phyloP scores from a whole-genome alignment of 2,888 invertebrate genomes.

The Gastrophysa polygoni region DNA sequence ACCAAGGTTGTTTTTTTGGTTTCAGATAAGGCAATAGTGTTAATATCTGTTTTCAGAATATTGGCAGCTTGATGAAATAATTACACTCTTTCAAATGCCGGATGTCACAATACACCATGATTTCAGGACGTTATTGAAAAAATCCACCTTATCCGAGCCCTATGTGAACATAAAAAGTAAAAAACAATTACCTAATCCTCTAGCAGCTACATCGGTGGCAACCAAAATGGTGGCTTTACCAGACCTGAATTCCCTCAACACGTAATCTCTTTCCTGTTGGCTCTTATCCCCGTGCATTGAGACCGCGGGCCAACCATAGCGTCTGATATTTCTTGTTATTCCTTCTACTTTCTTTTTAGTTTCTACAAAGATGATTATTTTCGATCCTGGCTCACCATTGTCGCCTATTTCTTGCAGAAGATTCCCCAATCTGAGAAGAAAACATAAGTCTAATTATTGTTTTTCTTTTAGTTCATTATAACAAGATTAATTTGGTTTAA shows the following conservation, averaged over 20 bases:
- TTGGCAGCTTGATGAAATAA: no score
- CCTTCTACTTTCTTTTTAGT: slow-evolving; percentile 86
- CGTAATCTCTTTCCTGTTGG: slow-evolving; percentile 91
- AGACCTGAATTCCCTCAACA: slow-evolving; percentile 84
- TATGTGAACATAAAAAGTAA: background rate
- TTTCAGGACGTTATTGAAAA: no score
- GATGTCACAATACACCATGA: no score
- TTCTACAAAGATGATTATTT: slow-evolving; percentile 93
- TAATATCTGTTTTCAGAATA: no score
- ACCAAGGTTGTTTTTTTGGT: no score
- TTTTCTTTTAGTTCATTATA: no score
- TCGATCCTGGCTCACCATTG: slow-evolving; percentile 79
- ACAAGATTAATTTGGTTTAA: no score
- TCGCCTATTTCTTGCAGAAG: slow-evolving; percentile 79
- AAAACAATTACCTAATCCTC: slow-evolving; percentile 84
- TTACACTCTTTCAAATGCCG: no score
- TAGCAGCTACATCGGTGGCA: slow-evolving; percentile 96
- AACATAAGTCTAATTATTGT: background rate
- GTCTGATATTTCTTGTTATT: slow-evolving; percentile 78
- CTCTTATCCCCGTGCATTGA: slow-evolving; percentile 95
- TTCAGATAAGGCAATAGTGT: no score
- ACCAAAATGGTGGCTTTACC: slow-evolving; percentile 88
- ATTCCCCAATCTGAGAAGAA: slow-evolving; percentile 66
- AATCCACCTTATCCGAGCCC: no score
- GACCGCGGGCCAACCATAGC: slow-evolving; percentile 74